A percentile compares a stretch with the other conserved stretches of the same genome.
phyloP scores from a whole-genome alignment of 1,140 invertebrate species.

The Atopsyche davidsoni region DNA sequence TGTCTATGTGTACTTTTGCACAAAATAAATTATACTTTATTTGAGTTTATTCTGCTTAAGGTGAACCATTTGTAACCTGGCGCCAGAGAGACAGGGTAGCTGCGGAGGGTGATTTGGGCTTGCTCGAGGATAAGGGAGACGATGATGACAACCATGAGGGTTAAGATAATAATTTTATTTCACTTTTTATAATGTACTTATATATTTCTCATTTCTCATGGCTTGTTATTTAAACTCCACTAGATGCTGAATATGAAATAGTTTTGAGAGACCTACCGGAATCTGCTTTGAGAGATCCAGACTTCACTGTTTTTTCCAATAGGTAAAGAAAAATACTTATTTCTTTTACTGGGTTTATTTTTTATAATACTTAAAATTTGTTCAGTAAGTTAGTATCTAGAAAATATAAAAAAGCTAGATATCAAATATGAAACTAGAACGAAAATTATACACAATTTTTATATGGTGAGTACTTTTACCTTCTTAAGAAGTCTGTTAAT shows the following conservation, averaged over 20 bases:
- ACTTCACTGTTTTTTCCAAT: constrained; percentile 6
- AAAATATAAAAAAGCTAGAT: too few relatives aligned
- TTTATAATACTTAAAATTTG: too few relatives aligned
- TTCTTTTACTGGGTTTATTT: too few relatives aligned
- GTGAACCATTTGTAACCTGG: constrained; percentile 30
- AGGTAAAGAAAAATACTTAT: too few relatives aligned
- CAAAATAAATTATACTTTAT: constrained; percentile 5
- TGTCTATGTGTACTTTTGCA: too few relatives aligned
- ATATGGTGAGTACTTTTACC: too few relatives aligned
- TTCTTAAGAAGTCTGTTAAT: too few relatives aligned
- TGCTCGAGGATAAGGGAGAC: too few relatives aligned
- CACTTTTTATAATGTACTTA: not conserved
- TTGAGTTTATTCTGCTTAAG: constrained; percentile 8
- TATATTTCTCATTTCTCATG: not conserved
- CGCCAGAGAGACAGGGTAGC: constrained; percentile 26
- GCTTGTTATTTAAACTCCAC: not conserved
- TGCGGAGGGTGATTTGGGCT: too few relatives aligned
- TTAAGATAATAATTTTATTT: not conserved
- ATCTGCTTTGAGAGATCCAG: constrained; percentile 19
- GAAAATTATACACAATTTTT: too few relatives aligned
- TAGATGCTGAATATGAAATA: constrained; percentile 18
- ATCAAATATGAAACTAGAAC: too few relatives aligned
- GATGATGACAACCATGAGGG: not conserved
- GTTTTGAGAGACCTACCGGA: constrained; percentile 27
- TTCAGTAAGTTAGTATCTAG: too few relatives aligned